Evolutionary conservation across 92 coral and sea anemone genomes (phyloP), one percentile per base, ranked within the genome.

Genomic region (Paragorgia papillata): DNA sequence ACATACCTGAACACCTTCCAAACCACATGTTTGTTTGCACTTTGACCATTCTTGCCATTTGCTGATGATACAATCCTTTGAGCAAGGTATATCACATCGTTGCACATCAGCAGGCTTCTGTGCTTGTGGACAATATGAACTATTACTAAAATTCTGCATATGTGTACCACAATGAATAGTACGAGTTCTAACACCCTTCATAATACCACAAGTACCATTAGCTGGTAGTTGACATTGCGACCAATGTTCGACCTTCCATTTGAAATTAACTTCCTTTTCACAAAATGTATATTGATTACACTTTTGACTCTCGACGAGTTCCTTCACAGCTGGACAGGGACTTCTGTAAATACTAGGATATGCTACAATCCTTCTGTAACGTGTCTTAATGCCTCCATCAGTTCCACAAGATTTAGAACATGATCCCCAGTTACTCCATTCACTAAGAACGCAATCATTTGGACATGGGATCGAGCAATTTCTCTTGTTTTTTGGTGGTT

Each of bases 321-420:
- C 18, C 17, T 71, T 39, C 0, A 9, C 51, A 0, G 44, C 25
- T 1, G 78, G 78, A 51, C 78, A 71, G 0, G 78, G 17, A 13
- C 51, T 27, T 5, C 63, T n/a, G 10, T 15, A n/a, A 1, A 50
- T 21, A 31, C 64, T 35, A 8, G 78, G 78, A 20, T 71, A 54
- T 28, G 50, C 78, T 3, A 71, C 3, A 50, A 71, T 51, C 62
- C 31, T 30, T 22, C 64, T 35, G 34, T 71, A 25, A 0, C 78
- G 58, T 10, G 37, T 17, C 64, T 71, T 49, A 17, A 71, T 50
- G 15, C 78, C 78, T 19, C 78, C 78, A 63, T 53, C 24, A 15
- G 20, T 41, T 22, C 78, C 64, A 32, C 78, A 71, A 35, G 78
- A 51, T 71, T 71, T 10, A 18, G 78, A 71, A 55, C 78, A 71